Percentiles rank a stretch among this genome's conserved stretches.
These are phyloP conservation scores for Ooceraea biroi DNA, from an alignment of 1,140 invertebrate species.

Conservation along the genomic window DNA sequence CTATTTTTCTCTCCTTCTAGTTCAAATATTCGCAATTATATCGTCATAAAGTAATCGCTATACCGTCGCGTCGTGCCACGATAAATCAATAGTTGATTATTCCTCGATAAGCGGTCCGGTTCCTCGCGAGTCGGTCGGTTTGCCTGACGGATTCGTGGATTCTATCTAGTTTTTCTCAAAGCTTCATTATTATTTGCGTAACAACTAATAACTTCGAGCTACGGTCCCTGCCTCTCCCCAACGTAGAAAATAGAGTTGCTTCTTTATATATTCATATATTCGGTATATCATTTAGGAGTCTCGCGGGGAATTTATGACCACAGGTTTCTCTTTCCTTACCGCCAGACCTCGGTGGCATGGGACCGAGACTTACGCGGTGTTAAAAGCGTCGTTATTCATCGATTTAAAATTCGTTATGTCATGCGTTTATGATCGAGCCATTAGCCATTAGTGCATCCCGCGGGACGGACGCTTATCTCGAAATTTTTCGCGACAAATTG, in stretches of 20 bases:
- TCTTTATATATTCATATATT: not conserved
- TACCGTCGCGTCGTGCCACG: not conserved
- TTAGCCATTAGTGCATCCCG: slow-evolving; percentile 51
- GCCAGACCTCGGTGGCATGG: not conserved
- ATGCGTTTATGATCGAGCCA: slow-evolving; percentile 9
- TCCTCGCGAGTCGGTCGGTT: not conserved
- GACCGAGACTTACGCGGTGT: not conserved
- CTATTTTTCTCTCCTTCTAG: too few relatives aligned
- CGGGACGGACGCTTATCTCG: slow-evolving; percentile 1
- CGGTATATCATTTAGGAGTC: not conserved
- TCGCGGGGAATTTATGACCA: not conserved
- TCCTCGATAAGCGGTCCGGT: not conserved
- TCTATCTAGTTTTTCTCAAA: too few relatives aligned
- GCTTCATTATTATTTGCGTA: too few relatives aligned
- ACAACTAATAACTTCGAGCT: too few relatives aligned
- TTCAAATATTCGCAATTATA: slow-evolving; percentile 24
- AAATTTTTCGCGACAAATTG: slow-evolving; percentile 21
- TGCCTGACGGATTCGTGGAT: not conserved
- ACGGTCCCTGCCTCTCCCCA: too few relatives aligned
- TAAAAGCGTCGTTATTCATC: not conserved
- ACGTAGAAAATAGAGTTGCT: not conserved
- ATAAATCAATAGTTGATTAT: slow-evolving; percentile 22
- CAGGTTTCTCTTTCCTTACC: not conserved
- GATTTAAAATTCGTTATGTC: slow-evolving; percentile 1
- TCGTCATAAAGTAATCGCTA: not conserved